Percentiles rank a stretch among this genome's conserved stretches.
These are phyloP conservation scores for Cyclargus thomasi DNA, from an alignment of 1,140 invertebrate species.

Conservation along the genomic window DNA sequence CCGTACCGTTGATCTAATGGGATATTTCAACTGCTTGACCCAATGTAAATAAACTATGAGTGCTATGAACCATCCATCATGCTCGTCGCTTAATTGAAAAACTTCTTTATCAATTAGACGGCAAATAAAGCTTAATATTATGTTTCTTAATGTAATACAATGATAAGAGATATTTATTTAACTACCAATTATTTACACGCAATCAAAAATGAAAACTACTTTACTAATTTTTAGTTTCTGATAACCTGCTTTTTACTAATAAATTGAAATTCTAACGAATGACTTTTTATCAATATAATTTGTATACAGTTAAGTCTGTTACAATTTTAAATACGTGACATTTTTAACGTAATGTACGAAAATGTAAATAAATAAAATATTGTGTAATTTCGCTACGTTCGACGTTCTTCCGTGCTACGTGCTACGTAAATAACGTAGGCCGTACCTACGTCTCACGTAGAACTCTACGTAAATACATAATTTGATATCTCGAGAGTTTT, in stretches of 20 bases:
- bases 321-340: no score
- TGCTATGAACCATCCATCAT: constrained; percentile 39
- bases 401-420: constrained; percentile 9
- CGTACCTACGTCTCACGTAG: not conserved
- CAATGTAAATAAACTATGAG: constrained; percentile 52
- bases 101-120: constrained; percentile 16
- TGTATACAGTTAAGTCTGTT: no score
- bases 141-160: not conserved
- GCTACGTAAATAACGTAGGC: constrained; percentile 8
- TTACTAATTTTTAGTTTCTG: no score
- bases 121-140: constrained; percentile 13
- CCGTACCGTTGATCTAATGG: constrained; percentile 52
- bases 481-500: not conserved
- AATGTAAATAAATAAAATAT: no score
- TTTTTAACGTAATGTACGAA: no score
- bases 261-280: not conserved
- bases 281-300: no score
- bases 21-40: constrained; percentile 52
- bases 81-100: constrained; percentile 35
- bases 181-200: not conserved
- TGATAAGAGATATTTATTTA: not conserved
- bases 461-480: not conserved
- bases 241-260: not conserved
- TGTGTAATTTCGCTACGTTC: not conserved
- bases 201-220: not conserved